A percentile compares a stretch with the other conserved stretches of the same genome.
Conservation (phyloP, 2,113 vertebrate species). For the Elephas maximus region DNA sequence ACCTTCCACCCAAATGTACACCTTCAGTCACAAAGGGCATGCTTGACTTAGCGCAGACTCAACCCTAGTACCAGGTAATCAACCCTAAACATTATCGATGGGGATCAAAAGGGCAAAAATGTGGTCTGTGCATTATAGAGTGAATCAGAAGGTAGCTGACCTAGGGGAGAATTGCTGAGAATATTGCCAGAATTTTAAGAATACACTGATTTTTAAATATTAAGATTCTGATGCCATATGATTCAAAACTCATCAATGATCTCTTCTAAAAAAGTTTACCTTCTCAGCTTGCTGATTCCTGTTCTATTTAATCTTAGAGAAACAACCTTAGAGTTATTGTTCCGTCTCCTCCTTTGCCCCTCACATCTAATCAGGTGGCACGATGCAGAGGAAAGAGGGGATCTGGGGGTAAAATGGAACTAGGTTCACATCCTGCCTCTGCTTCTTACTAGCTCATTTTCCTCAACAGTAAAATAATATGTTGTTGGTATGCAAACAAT, state of each 20-base stretch:
- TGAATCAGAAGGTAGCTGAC: not conserved
- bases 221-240: not conserved
- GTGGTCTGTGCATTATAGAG: not conserved
- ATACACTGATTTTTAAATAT: slow-evolving; percentile 47
- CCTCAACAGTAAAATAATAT: not conserved
- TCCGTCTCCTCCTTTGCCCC: not conserved
- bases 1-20: not conserved
- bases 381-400: not conserved
- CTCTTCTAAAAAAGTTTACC: not conserved
- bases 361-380: slow-evolving; percentile 9
- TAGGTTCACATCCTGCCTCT: slow-evolving; percentile 28
- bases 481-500: not conserved
- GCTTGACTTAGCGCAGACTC: not conserved
- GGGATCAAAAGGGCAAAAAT: not conserved
- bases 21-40: not conserved
- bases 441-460: slow-evolving; percentile 3
- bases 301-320: slow-evolving; percentile 19
- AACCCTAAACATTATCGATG: not conserved
- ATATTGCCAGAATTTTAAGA: slow-evolving; percentile 19
- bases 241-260: not conserved
- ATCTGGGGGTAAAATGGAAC: not conserved
- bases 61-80: slow-evolving; percentile 16
- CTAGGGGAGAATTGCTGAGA: slow-evolving; percentile 36
- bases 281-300: slow-evolving; percentile 30
- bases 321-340: not conserved